phyloP scores from a whole-genome alignment of 2,888 invertebrate genomes.

The Archips xylosteana region DNA sequence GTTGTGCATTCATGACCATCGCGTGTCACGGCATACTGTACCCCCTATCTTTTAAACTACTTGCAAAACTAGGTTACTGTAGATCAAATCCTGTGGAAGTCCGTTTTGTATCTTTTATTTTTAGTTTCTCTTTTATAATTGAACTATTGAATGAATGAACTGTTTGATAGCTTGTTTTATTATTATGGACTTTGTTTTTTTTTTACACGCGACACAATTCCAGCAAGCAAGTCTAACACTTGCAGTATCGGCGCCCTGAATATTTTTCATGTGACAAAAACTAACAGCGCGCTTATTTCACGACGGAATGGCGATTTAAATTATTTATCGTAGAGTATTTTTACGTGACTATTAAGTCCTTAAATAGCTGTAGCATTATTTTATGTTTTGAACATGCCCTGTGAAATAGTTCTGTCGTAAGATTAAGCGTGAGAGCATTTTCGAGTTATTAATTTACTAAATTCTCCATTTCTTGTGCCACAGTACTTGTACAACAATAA shows the following conservation, averaged over 20 bases:
- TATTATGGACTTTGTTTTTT: conserved; percentile 45
- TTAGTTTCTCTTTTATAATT: conserved; percentile 54
- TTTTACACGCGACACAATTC: conserved; percentile 27
- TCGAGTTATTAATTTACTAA: conserved; percentile 58
- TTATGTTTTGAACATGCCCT: conserved; percentile 50
- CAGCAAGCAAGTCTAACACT: background rate
- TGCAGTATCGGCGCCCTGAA: background rate
- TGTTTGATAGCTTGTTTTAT: conserved; percentile 56
- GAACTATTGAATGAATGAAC: conserved; percentile 50
- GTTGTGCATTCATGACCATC: conserved; percentile 1
- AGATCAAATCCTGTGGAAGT: conserved; percentile 64
- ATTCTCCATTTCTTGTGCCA: conserved; percentile 69
- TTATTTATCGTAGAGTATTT: conserved; percentile 48
- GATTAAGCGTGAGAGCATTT: conserved; percentile 60
- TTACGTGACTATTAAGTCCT: background rate
- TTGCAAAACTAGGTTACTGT: conserved; percentile 52
- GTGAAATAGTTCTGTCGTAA: conserved; percentile 68
- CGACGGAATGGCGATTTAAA: conserved; percentile 66
- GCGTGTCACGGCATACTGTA: conserved; percentile 16
- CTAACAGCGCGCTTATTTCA: conserved; percentile 53
- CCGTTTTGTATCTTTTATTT: conserved; percentile 58
- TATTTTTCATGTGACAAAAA: conserved; percentile 11
- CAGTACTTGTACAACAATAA: conserved; percentile 63
- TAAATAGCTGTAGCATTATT: conserved; percentile 25
- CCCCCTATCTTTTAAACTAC: conserved; percentile 26